phyloP scores from a whole-genome alignment of 1,140 invertebrate genomes.

The Drosophila neocordata region DNA sequence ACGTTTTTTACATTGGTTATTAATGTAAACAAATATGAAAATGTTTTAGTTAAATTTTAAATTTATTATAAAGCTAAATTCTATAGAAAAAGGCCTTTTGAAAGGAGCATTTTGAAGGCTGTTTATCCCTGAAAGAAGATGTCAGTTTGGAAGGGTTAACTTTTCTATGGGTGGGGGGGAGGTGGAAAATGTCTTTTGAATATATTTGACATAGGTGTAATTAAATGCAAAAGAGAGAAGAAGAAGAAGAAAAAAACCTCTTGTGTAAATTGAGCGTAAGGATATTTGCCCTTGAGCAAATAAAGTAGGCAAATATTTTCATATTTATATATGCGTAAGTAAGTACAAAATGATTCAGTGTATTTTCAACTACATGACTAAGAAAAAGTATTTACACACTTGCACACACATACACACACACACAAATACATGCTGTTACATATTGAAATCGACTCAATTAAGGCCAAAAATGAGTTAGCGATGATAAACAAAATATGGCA shows the following conservation, averaged over 20 bases:
- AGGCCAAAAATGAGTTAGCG: constrained; percentile 69
- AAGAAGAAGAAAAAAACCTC: neutral
- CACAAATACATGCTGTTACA: constrained; percentile 29
- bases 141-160: no score
- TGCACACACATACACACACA: constrained; percentile 45
- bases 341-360: constrained; percentile 10
- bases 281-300: constrained; percentile 5
- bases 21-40: no score
- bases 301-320: constrained; percentile 3
- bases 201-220: neutral
- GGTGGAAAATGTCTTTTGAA: neutral
- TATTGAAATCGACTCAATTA: constrained; percentile 70
- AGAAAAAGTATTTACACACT: constrained; percentile 33
- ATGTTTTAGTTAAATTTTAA: no score
- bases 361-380: constrained; percentile 10
- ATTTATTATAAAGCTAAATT: no score
- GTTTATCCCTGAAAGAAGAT: no score
- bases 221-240: neutral
- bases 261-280: neutral
- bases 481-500: constrained; percentile 67
- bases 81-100: no score
- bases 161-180: no score
- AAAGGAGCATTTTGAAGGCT: no score
- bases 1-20: no score
- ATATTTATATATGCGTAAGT: neutral